Evolutionary conservation across 2,888 invertebrate species (phyloP), one percentile per base, ranked within the genome.

Genomic region (Volucella inflata): DNA sequence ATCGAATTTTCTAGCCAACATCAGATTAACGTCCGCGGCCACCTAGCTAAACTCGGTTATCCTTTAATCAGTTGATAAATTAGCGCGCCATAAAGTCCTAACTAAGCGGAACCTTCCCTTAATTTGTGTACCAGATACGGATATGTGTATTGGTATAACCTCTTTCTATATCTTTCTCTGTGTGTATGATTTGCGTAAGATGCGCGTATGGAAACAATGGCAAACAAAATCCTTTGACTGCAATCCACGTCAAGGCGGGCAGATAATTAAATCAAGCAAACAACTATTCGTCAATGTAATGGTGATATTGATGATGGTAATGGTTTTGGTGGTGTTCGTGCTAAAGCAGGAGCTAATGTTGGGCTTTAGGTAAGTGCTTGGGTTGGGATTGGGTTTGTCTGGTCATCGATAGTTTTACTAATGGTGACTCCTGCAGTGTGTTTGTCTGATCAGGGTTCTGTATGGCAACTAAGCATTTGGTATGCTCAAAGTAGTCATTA

Each of bases 21-120:
- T 30, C 30, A 4, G 30, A 30, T 30, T 30, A 30, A 30, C 30
- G 30, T 30, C 30, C 44, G 17, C 36, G 8, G 16, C 64, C 36
- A 38, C 14, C 11, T 12, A 12, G 53, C 75, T 14, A 75, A 80
- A 62, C 75, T 44, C 67, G 79, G 74, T 79, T 78, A 79, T 84
- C 83, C 83, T 75, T 79, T 79, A 84, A 84, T 84, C 83, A 84
- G 83, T 79, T 75, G 83, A 75, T 84, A 75, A 70, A 81, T 71
- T 70, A 42, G 10, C 60, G 48, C 42, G 44, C 68, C 62, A 70
- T 76, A 71, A 57, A 70, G 46, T 65, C 62, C 68, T 42, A 48
- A 67, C 46, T 57, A 44, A 46, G 53, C 53, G 62, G 6, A 30
- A 30, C 30, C 30, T 21, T 4, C 12, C 2, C 8, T n/a, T 40